Base-by-base conservation (phyloP, 92 coral and sea anemone genomes). In the Phenganax stokvisi region DNA sequence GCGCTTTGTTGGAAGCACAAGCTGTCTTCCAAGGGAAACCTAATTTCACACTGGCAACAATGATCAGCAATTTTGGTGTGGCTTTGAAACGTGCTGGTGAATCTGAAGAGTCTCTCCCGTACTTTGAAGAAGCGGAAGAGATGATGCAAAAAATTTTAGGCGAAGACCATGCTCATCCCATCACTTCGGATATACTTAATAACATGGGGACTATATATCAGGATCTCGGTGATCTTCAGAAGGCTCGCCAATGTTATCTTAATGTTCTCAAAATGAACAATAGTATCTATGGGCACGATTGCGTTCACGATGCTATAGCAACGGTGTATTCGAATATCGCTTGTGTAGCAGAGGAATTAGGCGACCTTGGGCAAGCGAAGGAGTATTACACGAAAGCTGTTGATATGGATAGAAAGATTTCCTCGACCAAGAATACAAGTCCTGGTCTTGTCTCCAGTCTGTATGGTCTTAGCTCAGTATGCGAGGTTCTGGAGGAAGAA, bases 321-420 rank as follows among this genome's bases (percentile, higher is more conserved):
- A 57, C 67, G 12, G 67, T 57, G 9, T 76, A 67, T 57, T 59
- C 69, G 27, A 30, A 76, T 44, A 57, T 57, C 54, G 80, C 80
- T n/a, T 76, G 69, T 28, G 80, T 31, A 27, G 64, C 53, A 9
- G 68, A 76, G 55, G 68, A 59, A n/a, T 15, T 59, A 20, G 80
- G 80, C n/a, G 69, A 76, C 16, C 12, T 11, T 29, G 12, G 3
- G 13, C 80, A 57, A 76, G 66, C 67, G 10, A 76, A 76, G 71
- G 81, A 77, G 12, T 59, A 77, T 28, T 77, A 30, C 17, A 13
- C 58, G 17, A 77, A 77, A 59, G 81, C 81, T 59, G 71, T 62
- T 60, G 53, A 77, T 6, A 77, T 59, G 28, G 52, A 76, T 30
- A 76, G 55, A 31, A 29, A 76, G 30, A 76, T 76, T 56, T 17